These are phyloP conservation scores for Aepyceros melampus DNA, from an alignment of 2,113 vertebrate species.

Conservation along the genomic window DNA sequence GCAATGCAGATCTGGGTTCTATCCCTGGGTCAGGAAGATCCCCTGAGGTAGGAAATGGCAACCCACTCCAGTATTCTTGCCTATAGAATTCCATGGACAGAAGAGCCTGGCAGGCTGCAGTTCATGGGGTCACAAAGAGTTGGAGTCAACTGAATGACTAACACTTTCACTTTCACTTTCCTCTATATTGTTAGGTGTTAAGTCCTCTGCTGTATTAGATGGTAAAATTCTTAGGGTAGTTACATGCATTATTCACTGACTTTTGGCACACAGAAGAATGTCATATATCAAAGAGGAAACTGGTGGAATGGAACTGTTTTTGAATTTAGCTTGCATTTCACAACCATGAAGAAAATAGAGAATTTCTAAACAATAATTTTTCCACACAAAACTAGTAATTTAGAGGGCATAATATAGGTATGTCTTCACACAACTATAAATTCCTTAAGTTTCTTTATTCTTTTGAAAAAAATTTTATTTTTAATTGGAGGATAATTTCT, in stretches of 20 bases:
- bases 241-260: not conserved
- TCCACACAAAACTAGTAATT: not conserved
- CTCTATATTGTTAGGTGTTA: not conserved
- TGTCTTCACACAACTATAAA: not conserved
- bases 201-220: not conserved
- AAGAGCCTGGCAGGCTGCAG: not conserved
- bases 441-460: constrained; percentile 1
- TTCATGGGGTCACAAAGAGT: not conserved
- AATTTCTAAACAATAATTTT: not conserved
- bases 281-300: not conserved
- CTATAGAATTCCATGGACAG: not conserved
- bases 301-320: not conserved
- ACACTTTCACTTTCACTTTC: not conserved
- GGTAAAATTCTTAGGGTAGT: not conserved
- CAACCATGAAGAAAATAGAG: not conserved
- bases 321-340: not conserved
- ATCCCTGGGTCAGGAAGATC: not conserved
- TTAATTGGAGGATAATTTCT: not conserved
- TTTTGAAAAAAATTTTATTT: not conserved
- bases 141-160: not conserved
- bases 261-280: not conserved
- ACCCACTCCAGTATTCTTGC: not conserved
- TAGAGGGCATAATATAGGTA: not conserved
- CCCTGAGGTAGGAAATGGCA: not conserved
- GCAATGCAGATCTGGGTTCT: not conserved